Percentiles rank a stretch among this genome's conserved stretches.
phyloP scores from a whole-genome alignment of 2,797 vertebrate species.

The Siniperca undulata region DNA sequence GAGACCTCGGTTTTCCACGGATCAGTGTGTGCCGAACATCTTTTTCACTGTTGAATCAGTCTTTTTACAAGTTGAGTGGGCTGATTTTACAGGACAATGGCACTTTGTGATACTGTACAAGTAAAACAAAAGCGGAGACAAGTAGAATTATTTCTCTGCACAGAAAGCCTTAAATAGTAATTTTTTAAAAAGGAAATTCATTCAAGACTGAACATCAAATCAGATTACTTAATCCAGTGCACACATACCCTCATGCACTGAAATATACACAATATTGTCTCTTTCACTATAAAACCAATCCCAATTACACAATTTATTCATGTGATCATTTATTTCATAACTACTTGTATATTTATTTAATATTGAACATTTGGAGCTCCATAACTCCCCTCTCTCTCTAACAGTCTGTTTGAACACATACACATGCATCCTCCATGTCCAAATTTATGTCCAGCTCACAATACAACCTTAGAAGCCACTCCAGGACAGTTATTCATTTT shows the following conservation, averaged over 20 bases:
- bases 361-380: neutral
- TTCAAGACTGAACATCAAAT: too few relatives aligned
- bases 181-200: too few relatives aligned
- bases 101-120: neutral
- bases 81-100: neutral
- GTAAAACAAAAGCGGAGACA: neutral
- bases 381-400: neutral
- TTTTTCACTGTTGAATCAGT: neutral
- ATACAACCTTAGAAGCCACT: conserved; percentile 48
- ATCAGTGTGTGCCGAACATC: neutral
- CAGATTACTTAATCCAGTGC: too few relatives aligned
- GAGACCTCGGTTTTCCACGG: neutral
- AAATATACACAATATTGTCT: too few relatives aligned
- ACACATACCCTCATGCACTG: too few relatives aligned
- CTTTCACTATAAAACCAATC: too few relatives aligned
- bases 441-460: conserved; percentile 40
- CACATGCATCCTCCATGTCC: conserved; percentile 13
- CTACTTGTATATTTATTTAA: neutral
- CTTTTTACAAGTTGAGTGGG: too few relatives aligned
- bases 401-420: conserved; percentile 28
- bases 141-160: neutral
- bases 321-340: neutral
- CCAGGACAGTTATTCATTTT: conserved; percentile 62
- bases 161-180: neutral
- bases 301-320: neutral